phyloP scores from a whole-genome alignment of 2,888 invertebrate species.

The Dromius quadrimaculatus region DNA sequence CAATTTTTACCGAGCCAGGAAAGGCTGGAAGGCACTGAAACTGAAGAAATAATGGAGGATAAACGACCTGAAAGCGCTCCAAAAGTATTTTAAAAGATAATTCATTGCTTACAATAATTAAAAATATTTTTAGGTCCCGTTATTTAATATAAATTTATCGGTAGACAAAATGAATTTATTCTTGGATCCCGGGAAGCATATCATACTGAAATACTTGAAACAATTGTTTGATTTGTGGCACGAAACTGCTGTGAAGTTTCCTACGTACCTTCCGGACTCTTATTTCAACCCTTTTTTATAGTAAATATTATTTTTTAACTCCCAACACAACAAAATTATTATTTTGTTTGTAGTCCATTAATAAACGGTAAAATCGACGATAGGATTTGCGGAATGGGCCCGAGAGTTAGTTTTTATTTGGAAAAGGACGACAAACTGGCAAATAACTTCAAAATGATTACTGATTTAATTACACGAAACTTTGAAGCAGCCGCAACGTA shows the following conservation, averaged over 20 bases:
- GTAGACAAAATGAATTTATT: slow-evolving; percentile 62
- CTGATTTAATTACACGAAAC: slow-evolving; percentile 70
- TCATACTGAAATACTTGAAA: slow-evolving; percentile 71
- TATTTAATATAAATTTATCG: slow-evolving; percentile 73
- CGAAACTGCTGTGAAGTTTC: slow-evolving; percentile 76
- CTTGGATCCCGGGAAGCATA: slow-evolving; percentile 74
- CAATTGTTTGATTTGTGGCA: slow-evolving; percentile 76
- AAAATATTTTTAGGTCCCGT: slow-evolving; percentile 69
- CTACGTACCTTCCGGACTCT: slow-evolving; percentile 79
- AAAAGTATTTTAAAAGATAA: slow-evolving; percentile 65
- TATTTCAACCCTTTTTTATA: slow-evolving; percentile 80
- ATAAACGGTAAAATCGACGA: slow-evolving; percentile 87
- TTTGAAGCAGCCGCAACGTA: slow-evolving; percentile 76
- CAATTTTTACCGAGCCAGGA: slow-evolving; percentile 68
- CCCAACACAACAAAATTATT: slow-evolving; percentile 25
- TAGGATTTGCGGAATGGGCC: slow-evolving; percentile 80
- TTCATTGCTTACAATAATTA: slow-evolving; percentile 21
- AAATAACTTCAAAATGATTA: slow-evolving; percentile 69
- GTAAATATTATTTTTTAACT: slow-evolving; percentile 62
- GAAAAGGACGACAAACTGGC: slow-evolving; percentile 74
- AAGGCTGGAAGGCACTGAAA: slow-evolving; percentile 63
- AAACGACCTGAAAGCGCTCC: slow-evolving; percentile 65
- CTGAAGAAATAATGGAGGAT: slow-evolving; percentile 69
- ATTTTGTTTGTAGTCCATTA: slow-evolving; percentile 72
- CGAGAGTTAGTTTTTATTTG: slow-evolving; percentile 78